phyloP scores from a whole-genome alignment of 2,113 vertebrate genomes.

The Oenanthe oenanthe region DNA sequence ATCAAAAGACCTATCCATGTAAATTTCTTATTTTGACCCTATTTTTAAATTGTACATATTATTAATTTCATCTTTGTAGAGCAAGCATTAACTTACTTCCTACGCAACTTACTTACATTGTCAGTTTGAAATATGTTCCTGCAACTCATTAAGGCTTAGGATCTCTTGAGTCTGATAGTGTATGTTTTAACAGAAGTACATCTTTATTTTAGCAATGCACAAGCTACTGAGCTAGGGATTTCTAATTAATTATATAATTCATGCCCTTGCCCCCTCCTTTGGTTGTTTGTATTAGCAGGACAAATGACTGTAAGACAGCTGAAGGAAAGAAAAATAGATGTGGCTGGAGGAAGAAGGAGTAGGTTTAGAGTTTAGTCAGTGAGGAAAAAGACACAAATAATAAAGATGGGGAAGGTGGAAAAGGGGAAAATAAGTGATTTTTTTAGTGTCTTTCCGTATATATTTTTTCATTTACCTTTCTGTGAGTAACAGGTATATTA shows the following conservation, averaged over 20 bases:
- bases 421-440: neutral
- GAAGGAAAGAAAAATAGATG: neutral
- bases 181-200: neutral
- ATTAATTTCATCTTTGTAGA: constrained; percentile 24
- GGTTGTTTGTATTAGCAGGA: neutral
- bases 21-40: constrained; percentile 2
- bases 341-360: neutral
- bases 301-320: neutral
- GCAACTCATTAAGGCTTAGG: neutral
- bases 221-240: neutral
- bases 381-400: neutral
- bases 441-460: neutral
- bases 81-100: constrained; percentile 32
- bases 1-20: neutral
- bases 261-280: neutral
- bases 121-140: constrained; percentile 32
- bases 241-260: neutral
- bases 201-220: neutral
- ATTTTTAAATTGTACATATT: constrained; percentile 21
- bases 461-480: neutral
- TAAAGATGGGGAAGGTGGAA: neutral
- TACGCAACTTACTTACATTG: neutral
- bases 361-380: neutral
- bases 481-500: neutral
- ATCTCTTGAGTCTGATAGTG: neutral